These are phyloP conservation scores for Euwallacea similis DNA, from an alignment of 1,140 invertebrate genomes.

Conservation along the genomic window DNA sequence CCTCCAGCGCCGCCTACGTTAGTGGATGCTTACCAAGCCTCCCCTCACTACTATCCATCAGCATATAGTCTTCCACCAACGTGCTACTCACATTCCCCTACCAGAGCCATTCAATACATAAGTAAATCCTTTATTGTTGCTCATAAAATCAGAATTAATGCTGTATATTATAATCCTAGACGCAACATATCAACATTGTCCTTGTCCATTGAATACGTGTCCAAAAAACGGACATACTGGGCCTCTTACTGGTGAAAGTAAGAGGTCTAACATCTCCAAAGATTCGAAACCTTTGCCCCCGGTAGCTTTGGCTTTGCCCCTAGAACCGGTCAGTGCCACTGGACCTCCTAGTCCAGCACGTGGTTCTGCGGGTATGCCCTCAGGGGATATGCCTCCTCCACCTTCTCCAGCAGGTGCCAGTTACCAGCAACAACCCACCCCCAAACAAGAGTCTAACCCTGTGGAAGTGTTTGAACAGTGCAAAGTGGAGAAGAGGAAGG, in stretches of 20 bases:
- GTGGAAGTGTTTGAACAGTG: constrained; percentile 21
- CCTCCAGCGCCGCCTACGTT: constrained; percentile 56
- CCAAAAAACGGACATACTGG: constrained; percentile 97
- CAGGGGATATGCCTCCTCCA: constrained; percentile 62
- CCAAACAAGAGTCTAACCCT: constrained; percentile 42
- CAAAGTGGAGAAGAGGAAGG: constrained; percentile 56
- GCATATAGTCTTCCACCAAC: constrained; percentile 64
- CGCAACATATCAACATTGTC: constrained; percentile 69
- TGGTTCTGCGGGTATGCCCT: constrained; percentile 64
- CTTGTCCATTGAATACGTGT: constrained; percentile 86
- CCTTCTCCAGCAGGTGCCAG: constrained; percentile 49
- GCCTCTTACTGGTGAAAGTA: constrained; percentile 89
- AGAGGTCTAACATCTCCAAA: constrained; percentile 61
- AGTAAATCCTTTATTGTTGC: constrained; percentile 55
- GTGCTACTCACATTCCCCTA: constrained; percentile 70
- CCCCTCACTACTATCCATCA: constrained; percentile 68
- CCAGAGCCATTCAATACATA: constrained; percentile 65
- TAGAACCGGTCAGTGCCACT: constrained; percentile 63
- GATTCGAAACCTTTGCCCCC: constrained; percentile 52
- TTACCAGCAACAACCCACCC: constrained; percentile 42
- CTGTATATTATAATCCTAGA: constrained; percentile 51
- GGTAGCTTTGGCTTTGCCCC: constrained; percentile 65
- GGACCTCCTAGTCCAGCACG: constrained; percentile 69
- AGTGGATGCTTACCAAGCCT: constrained; percentile 58
- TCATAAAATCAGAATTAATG: too few species aligned